Conservation (phyloP, 2,113 vertebrate species). For the Microcebus murinus region DNA sequence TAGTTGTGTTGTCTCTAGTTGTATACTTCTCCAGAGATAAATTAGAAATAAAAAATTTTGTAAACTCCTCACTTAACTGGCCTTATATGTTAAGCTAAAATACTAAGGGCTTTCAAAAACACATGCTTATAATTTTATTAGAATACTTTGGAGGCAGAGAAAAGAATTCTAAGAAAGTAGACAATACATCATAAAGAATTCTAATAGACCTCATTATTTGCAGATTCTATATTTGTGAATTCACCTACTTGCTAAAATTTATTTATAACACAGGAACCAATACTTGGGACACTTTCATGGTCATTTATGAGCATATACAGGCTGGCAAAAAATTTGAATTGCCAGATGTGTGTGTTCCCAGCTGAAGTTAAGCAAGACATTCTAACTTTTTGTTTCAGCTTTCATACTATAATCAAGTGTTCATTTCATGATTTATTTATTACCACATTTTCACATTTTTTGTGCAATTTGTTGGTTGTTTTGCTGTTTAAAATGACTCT, state of each 20-base stretch:
- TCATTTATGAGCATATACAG: not conserved
- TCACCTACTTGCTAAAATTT: not conserved
- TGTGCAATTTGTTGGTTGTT: not conserved
- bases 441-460: not conserved
- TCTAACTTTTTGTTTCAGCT: not conserved
- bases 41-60: not conserved
- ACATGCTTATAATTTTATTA: conserved; percentile 20
- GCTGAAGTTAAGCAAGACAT: not conserved
- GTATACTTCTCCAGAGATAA: not conserved
- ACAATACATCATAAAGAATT: not conserved
- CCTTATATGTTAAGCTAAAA: not conserved
- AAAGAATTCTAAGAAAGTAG: not conserved
- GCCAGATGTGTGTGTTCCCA: rapidly evolving
- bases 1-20: conserved; percentile 30
- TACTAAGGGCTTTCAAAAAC: not conserved
- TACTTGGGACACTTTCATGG: not conserved
- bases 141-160: not conserved
- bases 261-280: not conserved
- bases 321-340: not conserved
- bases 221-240: not conserved
- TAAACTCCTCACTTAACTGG: not conserved
- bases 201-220: not conserved
- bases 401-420: not conserved
- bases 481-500: not conserved
- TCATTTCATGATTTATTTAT: not conserved